These are phyloP conservation scores for Rhopilema esculentum DNA, from an alignment of 30 jellyfish, hydroid and myxozoan species.

Conservation along the genomic window DNA sequence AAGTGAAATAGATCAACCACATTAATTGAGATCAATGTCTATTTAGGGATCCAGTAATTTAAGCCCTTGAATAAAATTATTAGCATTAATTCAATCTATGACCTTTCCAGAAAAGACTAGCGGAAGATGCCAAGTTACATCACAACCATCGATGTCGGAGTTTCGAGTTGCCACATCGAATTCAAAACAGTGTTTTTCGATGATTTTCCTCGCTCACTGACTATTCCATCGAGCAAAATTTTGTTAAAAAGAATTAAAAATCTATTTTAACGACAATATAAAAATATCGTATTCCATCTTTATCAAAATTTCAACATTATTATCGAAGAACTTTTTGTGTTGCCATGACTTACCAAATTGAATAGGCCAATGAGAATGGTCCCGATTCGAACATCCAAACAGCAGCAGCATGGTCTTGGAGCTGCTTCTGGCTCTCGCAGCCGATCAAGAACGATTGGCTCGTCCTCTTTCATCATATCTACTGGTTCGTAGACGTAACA, in stretches of 20 bases:
- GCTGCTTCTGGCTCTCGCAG: constrained; percentile 24
- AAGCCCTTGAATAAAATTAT: no score
- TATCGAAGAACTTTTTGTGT: not conserved
- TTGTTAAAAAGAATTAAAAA: no score
- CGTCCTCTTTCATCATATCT: constrained; percentile 60
- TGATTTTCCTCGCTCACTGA: no score
- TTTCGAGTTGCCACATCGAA: not conserved
- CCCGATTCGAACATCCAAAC: constrained; percentile 93
- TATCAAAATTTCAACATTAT: not conserved
- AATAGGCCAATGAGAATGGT: constrained; percentile 90
- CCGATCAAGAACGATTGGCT: constrained; percentile 42
- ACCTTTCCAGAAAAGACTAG: no score
- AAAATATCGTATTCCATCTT: no score
- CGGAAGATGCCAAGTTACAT: not conserved
- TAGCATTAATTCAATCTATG: no score
- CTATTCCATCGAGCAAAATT: no score
- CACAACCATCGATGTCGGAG: not conserved
- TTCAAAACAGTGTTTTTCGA: no score
- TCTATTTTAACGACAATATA: no score
- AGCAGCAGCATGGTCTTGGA: constrained; percentile 93
- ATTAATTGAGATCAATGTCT: not conserved
- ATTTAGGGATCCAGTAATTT: no score
- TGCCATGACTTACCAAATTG: constrained; percentile 73
- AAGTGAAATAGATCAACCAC: not conserved
- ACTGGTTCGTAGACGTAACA: not conserved